A percentile compares a stretch with the other conserved stretches of the same genome.
Evolutionary conservation across 2,113 vertebrate genomes (phyloP).

Genomic region (Sialia sialis): DNA sequence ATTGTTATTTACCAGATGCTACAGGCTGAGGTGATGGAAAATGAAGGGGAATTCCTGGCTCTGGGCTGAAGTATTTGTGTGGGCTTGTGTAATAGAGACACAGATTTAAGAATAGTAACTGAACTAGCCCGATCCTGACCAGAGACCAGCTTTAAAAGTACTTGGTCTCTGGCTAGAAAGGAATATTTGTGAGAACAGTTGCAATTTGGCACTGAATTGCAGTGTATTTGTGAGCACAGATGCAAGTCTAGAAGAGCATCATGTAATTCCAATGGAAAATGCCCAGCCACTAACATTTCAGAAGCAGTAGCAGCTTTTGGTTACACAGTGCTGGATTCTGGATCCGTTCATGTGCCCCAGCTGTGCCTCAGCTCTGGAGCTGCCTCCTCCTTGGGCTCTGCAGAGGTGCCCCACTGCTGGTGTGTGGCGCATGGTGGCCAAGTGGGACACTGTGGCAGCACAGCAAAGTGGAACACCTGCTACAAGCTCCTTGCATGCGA

Average conservation of each 20-base stretch:
- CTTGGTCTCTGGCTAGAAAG: not conserved
- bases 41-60: not conserved
- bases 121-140: not conserved
- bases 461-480: not conserved
- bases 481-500: not conserved
- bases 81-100: not conserved
- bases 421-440: fast-evolving
- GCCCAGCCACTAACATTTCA: not conserved
- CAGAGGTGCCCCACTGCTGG: not conserved
- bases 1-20: not conserved
- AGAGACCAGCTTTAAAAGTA: not conserved
- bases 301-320: not conserved
- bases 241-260: not conserved
- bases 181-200: not conserved
- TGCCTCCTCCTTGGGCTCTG: fast-evolving
- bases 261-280: not conserved
- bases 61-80: not conserved
- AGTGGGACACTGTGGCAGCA: not conserved
- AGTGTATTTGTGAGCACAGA: not conserved
- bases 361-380: fast-evolving
- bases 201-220: not conserved
- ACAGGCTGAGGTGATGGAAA: not conserved
- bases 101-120: not conserved
- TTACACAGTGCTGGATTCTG: fast-evolving
- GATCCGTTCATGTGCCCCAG: fast-evolving